Evolutionary conservation across 2,888 invertebrate genomes (phyloP), one percentile per base, ranked within the genome.

Genomic region (Netelia virgata): DNA sequence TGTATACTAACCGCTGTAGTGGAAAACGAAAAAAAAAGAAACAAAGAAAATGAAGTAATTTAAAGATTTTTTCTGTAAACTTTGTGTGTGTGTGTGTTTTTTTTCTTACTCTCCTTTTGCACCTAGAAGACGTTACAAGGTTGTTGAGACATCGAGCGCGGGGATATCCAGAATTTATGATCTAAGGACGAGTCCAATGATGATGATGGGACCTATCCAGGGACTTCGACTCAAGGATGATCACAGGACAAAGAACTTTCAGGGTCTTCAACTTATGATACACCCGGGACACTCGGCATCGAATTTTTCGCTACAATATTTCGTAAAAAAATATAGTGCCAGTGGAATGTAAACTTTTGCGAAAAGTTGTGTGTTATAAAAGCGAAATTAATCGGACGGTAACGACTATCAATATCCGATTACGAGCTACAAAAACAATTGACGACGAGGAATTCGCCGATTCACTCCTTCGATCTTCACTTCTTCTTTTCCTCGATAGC

Each of bases 1-100:
- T 90, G 91, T 91, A 91, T 90, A 91, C 89, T 89, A 90, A 90
- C 87, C 82, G 82, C 64, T 82, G 84, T 82, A 85, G 84, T 72
- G 82, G 50, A 83, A 50, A 59, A 20, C 57, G 14, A 61, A 55
- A 55, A 57, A 50, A 55, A 36, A 63, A 55, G 68, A 68, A 72
- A 64, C 63, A 23, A 74, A 75, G 66, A 70, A 77, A 81, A 82
- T 63, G 57, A 82, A 78, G 82, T 77, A 68, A 59, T 68, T 43
- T 68, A 82, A 82, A 82, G 70, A 82, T 77, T 82, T 77, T 84
- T 84, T 84, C 81, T 84, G 81, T 84, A 81, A 76, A 80, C 18
- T 43, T 72, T 53, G 47, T 55, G 36, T 20, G 23, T 23, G 23
- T 23, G 18, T 69, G n/a, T 16, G 10, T 23, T 47, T 47, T 66